Base-by-base conservation (phyloP, 2,888 invertebrate species). In the Dysmachus trigonus region DNA sequence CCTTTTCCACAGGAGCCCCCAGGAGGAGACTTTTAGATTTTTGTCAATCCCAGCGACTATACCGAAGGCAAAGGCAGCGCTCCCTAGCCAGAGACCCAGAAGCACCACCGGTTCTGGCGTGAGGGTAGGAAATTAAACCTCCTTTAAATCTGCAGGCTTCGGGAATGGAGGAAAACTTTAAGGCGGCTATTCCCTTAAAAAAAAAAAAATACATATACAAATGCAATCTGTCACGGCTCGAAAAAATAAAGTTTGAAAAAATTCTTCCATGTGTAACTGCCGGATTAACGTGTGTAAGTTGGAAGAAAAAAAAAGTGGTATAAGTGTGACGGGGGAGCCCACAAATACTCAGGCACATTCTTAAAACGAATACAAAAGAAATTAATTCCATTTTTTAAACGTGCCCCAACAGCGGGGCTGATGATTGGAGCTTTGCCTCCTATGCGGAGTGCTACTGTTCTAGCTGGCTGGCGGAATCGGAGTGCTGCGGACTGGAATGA, bases 381-480 rank as follows among this genome's bases (percentile, higher is more conserved):
- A 91, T 91, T 91, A 91, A 91, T 91, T 91, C 91, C 91, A 91
- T 91, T 90, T 89, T 88, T 90, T 90, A 88, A 88, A 88, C 86
- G 88, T 88, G 31, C 88, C 88, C 87, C 86, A 88, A 87, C 87
- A 86, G 86, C 72, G 87, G 88, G 88, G 87, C 87, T 88, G 87
- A 87, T 77, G 84, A 86, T 83, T 87, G 86, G 87, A 87, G 87
- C 88, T 90, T 89, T 90, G 89, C 89, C 89, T 90, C 88, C 86
- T 76, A 51, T 47, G 38, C 41, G 22, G 33, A 76, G 76, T 77
- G 62, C 73, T 74, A 41, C 47, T 47, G 71, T 47, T 35, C 62
- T 35, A 5, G 38, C 51, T 73, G 85, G 76, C 38, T 53, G 41
- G 38, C 30, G 30, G 79, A 47, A 38, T 13, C 30, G 30, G 79